Evolutionary conservation across 1,140 invertebrate genomes (phyloP).

Genomic region (Apis cerana): DNA sequence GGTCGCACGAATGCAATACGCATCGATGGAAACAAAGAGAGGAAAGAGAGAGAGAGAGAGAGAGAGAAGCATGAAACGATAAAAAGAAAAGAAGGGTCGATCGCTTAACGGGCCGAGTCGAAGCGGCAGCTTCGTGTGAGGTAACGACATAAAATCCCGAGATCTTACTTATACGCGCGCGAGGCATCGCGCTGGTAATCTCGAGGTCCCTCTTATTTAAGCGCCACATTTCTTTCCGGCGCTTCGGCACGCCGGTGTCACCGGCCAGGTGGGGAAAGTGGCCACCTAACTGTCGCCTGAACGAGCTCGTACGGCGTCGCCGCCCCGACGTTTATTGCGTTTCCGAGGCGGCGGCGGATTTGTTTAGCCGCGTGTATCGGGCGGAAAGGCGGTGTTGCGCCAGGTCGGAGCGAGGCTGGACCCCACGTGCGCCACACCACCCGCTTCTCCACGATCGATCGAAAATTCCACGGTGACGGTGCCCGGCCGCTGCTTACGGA

Average conservation of each 20-base stretch:
- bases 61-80: neutral
- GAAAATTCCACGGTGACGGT: conserved; percentile 42
- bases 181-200: conserved; percentile 63
- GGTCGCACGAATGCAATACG: too few relatives aligned
- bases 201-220: conserved; percentile 64
- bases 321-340: conserved; percentile 65
- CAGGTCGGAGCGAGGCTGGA: conserved; percentile 8
- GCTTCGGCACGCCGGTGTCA: conserved; percentile 26
- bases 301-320: conserved; percentile 57
- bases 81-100: conserved; percentile 13
- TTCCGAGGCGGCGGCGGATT: conserved; percentile 57
- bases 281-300: conserved; percentile 62
- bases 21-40: neutral
- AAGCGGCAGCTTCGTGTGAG: conserved; percentile 69
- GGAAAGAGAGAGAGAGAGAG: too few relatives aligned
- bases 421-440: conserved; percentile 48
- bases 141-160: conserved; percentile 74
- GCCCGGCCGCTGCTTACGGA: conserved; percentile 10
- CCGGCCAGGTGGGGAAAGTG: conserved; percentile 57
- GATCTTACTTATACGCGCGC: conserved; percentile 70
- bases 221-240: conserved; percentile 67
- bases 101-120: conserved; percentile 56
- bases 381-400: conserved; percentile 1
- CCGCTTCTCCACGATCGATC: conserved; percentile 42
- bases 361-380: conserved; percentile 59